A percentile compares a stretch with the other conserved stretches of the same genome.
Conservation (phyloP, 2,888 invertebrate genomes). For the Yponomeuta sedellus region DNA sequence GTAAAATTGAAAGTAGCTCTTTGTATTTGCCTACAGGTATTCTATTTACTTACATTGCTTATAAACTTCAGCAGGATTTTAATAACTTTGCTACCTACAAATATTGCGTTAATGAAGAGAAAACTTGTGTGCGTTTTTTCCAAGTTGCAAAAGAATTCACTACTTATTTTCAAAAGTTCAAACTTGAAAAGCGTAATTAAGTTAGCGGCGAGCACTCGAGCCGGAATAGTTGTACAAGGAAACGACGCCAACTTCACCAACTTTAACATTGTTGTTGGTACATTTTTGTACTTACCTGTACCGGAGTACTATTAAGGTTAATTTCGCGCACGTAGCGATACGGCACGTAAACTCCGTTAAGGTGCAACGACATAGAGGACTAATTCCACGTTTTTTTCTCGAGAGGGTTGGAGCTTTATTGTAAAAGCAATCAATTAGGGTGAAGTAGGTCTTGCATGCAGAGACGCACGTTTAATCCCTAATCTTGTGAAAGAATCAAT, state of each 20-base stretch:
- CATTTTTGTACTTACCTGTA: slow-evolving; percentile 10
- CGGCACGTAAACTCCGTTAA: slow-evolving; percentile 9
- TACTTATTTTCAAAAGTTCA: slow-evolving; percentile 7
- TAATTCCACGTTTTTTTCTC: slow-evolving; percentile 7
- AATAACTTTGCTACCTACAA: too few species aligned
- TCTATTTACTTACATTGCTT: too few species aligned
- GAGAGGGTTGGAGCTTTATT: background rate
- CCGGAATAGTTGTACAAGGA: slow-evolving; percentile 15
- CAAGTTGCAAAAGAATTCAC: background rate
- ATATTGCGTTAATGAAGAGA: too few species aligned
- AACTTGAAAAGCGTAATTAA: slow-evolving; percentile 30
- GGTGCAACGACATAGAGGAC: slow-evolving; percentile 7
- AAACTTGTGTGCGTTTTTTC: too few species aligned
- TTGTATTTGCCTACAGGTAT: too few species aligned
- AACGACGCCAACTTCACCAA: slow-evolving; percentile 26
- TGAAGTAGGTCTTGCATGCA: slow-evolving; percentile 1
- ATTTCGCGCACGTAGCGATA: slow-evolving; percentile 6
- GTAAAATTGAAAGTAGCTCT: too few species aligned
- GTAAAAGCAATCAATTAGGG: background rate
- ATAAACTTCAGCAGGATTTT: too few species aligned
- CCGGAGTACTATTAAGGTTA: slow-evolving; percentile 10
- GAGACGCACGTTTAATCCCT: background rate
- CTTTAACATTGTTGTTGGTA: slow-evolving; percentile 8
- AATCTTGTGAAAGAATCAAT: background rate
- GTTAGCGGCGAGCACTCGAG: slow-evolving; percentile 28